Evolutionary conservation across 2,888 invertebrate genomes (phyloP), one percentile per base, ranked within the genome.

Genomic region (Steinernema carpocapsae): DNA sequence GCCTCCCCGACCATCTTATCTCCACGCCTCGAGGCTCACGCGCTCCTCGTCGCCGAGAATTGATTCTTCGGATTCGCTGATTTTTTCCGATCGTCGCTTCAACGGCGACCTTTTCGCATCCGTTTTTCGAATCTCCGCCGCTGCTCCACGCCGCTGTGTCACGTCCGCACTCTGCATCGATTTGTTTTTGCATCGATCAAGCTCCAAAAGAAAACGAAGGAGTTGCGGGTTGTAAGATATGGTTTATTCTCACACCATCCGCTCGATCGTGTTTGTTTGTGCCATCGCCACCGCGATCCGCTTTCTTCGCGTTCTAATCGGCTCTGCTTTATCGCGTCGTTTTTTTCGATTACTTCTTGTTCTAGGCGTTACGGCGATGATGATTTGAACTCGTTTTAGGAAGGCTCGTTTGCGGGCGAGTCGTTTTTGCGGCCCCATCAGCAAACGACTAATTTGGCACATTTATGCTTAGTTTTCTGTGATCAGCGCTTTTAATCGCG

Each of bases 61-160:
- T 64, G 64, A 64, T 64, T 32, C 37, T 32, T 26, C 64, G 64
- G 64, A 56, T 26, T 56, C 56, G 56, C 3, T 56, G 64, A 32
- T 64, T 64, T 64, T 64, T 64, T 64, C 3, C 64, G 64, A 64
- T 64, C 64, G 32, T 29, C 10, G 32, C 32, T 10, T 3, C 64
- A 6, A 3, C 37, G 37, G 37, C 37, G 37, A 37, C 10, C 37
- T 37, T 10, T n/a, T n/a, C n/a, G n/a, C n/a, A n/a, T 37, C 37
- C 37, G 37, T 37, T 3, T 37, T 37, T 37, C 37, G 37, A 37
- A 37, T 3, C 37, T 37, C 10, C 10, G 37, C 37, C 37, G 37
- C 10, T 37, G 37, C 37, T 37, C 10, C 37, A 37, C 37, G 37
- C 37, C 37, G 37, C 37, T 37, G 37, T 10, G 37, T 37, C 37